Base-by-base conservation (phyloP, 1,140 invertebrate species). In the Lordiphosa clarofinis region DNA sequence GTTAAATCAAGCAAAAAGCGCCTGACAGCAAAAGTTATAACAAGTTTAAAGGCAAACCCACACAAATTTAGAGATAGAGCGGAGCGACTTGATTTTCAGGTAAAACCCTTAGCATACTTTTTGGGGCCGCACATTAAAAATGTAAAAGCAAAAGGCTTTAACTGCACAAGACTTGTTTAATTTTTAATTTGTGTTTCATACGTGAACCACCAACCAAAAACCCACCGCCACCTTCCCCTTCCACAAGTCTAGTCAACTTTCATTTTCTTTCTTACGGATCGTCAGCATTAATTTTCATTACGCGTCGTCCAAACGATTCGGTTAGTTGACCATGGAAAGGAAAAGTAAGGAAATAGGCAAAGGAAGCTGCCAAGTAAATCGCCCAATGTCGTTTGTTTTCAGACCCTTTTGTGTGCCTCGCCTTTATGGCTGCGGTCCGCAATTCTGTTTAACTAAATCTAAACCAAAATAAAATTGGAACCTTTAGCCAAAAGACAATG, bases 201-300 rank as follows among this genome's bases (percentile, higher is more conserved):
- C 66, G 50, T 37, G 40, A 67, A 8, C 24, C 12, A 21, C 7
- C 38, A 7, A 37, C 10, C 28, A 43, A 54, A 43, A 37, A 35
- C 61, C 50, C 15, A 15, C 15, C 13, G 48, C 35, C 31, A 7
- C 21, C 2, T 19, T 19, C 19, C 19, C 19, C 2, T 19, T 19
- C 19, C 19, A 19, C 19, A 19, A 19, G 39, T 9, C 42, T 4
- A n/a, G 28, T 35, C 15, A 13, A 69, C 73, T 82, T 56, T 37
- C 49, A 55, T 52, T 35, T 58, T 56, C 44, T 57, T 58, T 46
- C 50, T 82, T 82, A 82, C 72, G 78, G 78, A 73, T 82, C 76
- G 78, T 82, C 76, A 82, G 76, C 76, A 82, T 82, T 82, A 82
- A 82, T 82, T 82, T 82, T 82, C 76, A 82, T 82, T 82, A 82